Conservation (phyloP, 2,888 invertebrate species). For the Drosophila paranaensis region DNA sequence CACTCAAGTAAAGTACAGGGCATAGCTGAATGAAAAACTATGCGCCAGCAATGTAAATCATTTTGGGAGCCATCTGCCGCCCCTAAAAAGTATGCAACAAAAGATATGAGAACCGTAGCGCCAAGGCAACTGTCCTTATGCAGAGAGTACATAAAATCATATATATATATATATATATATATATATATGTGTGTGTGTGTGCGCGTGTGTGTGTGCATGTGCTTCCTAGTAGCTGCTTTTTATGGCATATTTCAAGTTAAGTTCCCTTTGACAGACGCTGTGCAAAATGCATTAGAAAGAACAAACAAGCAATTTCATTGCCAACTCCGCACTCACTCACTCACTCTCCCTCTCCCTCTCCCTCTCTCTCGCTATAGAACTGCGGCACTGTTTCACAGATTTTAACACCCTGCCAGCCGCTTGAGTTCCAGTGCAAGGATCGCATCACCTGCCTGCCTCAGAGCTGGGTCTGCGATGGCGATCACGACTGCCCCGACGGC, state of each 20-base stretch:
- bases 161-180: neutral
- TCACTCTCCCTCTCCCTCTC: neutral
- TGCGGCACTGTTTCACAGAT: conserved; percentile 86
- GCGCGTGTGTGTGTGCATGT: conserved; percentile 17
- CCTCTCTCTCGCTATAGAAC: conserved; percentile 84
- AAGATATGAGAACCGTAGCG: conserved; percentile 36
- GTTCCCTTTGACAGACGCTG: conserved; percentile 40
- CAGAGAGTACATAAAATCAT: neutral
- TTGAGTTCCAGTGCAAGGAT: conserved; percentile 93
- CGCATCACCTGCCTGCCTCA: conserved; percentile 92
- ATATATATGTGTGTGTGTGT: too few relatives aligned
- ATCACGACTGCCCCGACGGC: conserved; percentile 92
- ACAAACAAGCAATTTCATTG: conserved; percentile 39
- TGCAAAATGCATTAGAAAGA: conserved; percentile 39
- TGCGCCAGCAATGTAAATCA: conserved; percentile 32
- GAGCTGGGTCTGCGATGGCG: conserved; percentile 94
- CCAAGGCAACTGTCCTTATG: conserved; percentile 19
- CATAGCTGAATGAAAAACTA: neutral
- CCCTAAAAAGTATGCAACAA: conserved; percentile 47
- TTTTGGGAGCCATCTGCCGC: conserved; percentile 10
- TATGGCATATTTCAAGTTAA: conserved; percentile 53
- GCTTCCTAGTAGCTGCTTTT: conserved; percentile 47
- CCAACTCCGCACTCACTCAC: neutral
- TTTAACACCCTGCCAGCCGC: conserved; percentile 88
- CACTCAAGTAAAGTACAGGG: neutral